phyloP scores from a whole-genome alignment of 1,140 invertebrate genomes.

The Trypoxylus dichotomus region DNA sequence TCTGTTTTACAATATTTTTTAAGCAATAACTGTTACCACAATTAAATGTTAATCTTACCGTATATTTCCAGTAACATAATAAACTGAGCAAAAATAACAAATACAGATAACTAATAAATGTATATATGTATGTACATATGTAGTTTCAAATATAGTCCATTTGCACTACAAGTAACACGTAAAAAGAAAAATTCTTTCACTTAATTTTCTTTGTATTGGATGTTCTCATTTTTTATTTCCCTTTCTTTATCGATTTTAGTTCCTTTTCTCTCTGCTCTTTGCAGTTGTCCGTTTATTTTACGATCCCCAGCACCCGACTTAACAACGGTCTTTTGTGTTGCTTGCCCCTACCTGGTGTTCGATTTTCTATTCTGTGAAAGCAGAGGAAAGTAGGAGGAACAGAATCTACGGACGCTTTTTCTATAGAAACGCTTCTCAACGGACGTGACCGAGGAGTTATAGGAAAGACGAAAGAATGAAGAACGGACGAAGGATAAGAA shows the following conservation, averaged over 20 bases:
- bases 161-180: background rate
- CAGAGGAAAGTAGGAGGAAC: constrained; percentile 9
- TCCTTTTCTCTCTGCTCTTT: constrained; percentile 34
- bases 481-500: background rate
- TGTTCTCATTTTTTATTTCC: constrained; percentile 38
- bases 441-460: constrained; percentile 1
- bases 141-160: background rate
- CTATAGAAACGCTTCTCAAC: constrained; percentile 11
- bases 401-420: constrained; percentile 13
- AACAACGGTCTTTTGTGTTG: constrained; percentile 23
- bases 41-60: too few species aligned
- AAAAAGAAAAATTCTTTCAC: background rate
- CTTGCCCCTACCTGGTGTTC: constrained; percentile 11
- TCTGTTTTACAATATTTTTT: too few species aligned
- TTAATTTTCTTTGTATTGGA: constrained; percentile 31
- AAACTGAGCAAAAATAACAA: too few species aligned
- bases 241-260: constrained; percentile 41
- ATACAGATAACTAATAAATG: too few species aligned
- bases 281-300: constrained; percentile 22
- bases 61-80: too few species aligned
- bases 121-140: too few species aligned
- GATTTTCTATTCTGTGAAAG: constrained; percentile 25
- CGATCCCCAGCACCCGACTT: constrained; percentile 4
- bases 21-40: too few species aligned
- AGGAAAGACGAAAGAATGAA: background rate